phyloP scores from a whole-genome alignment of 2,888 invertebrate genomes.

The Trissolcus brochymenae region DNA sequence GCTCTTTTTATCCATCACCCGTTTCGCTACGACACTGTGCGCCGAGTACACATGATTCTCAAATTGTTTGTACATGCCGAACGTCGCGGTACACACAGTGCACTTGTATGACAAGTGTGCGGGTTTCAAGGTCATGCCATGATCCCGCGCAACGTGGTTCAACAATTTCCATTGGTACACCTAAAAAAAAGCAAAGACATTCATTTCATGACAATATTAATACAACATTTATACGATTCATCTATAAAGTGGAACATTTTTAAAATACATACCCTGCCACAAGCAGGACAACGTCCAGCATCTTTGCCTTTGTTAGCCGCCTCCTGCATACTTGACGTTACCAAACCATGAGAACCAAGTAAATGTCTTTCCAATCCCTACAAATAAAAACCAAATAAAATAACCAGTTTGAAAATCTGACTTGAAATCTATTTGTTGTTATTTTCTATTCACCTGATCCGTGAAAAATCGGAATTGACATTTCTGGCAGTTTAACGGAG shows the following conservation, averaged over 20 bases:
- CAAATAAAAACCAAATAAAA: neutral
- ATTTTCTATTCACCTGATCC: slow-evolving; percentile 78
- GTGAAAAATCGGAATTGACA: slow-evolving; percentile 98
- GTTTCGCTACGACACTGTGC: slow-evolving; percentile 92
- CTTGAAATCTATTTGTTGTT: neutral
- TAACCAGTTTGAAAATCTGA: neutral
- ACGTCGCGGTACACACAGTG: slow-evolving; percentile 95
- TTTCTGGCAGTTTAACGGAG: slow-evolving; percentile 96
- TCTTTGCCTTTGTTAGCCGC: slow-evolving; percentile 97
- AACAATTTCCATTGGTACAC: slow-evolving; percentile 95
- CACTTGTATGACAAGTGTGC: slow-evolving; percentile 96
- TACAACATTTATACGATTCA: too few relatives aligned
- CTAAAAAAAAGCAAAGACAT: slow-evolving; percentile 74
- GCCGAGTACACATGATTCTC: slow-evolving; percentile 96
- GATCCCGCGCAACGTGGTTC: slow-evolving; percentile 94
- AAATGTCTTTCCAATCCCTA: slow-evolving; percentile 97
- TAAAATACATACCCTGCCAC: slow-evolving; percentile 86
- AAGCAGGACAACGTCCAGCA: slow-evolving; percentile 95
- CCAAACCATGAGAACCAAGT: slow-evolving; percentile 94
- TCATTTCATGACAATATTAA: too few relatives aligned
- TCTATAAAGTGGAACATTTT: neutral
- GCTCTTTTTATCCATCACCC: slow-evolving; percentile 86
- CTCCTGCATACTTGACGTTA: slow-evolving; percentile 96
- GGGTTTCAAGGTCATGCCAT: slow-evolving; percentile 93
- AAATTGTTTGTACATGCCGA: slow-evolving; percentile 96